Percentiles rank a stretch among this genome's conserved stretches.
Evolutionary conservation across 2,113 vertebrate genomes (phyloP).

Genomic region (Thymallus thymallus): DNA sequence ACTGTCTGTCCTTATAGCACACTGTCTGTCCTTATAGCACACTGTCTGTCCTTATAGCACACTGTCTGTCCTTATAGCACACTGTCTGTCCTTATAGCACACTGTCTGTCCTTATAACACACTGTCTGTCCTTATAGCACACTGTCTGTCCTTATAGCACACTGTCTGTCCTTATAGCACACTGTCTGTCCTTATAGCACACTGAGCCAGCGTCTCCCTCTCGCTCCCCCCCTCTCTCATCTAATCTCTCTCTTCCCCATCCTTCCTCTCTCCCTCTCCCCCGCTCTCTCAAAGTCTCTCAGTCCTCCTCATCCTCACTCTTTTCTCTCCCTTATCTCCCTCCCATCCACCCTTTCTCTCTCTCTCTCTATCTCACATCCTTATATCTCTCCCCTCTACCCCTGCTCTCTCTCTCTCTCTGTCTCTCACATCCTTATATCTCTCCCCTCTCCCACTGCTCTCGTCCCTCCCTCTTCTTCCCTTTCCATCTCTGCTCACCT

Average conservation of each 20-base stretch:
- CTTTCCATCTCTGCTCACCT: neutral
- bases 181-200: too few relatives aligned
- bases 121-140: too few relatives aligned
- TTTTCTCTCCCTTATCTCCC: neutral
- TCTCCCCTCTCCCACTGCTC: constrained; percentile 5
- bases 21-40: too few relatives aligned
- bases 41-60: too few relatives aligned
- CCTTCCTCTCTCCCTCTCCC: neutral
- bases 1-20: too few relatives aligned
- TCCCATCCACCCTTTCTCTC: too few relatives aligned
- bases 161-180: too few relatives aligned
- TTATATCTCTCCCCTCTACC: constrained; percentile 6
- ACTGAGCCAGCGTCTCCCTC: neutral
- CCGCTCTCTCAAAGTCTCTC: neutral
- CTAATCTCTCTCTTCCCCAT: neutral
- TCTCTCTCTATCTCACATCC: constrained; percentile 3
- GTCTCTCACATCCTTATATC: neutral
- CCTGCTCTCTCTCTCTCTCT: constrained; percentile 1
- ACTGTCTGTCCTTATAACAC: too few relatives aligned
- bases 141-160: too few relatives aligned
- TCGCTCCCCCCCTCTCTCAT: neutral
- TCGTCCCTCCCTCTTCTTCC: neutral
- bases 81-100: too few relatives aligned
- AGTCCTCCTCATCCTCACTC: neutral
- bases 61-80: too few relatives aligned